Base-by-base conservation (phyloP, 2,113 vertebrate species). In the Saimiri boliviensis region DNA sequence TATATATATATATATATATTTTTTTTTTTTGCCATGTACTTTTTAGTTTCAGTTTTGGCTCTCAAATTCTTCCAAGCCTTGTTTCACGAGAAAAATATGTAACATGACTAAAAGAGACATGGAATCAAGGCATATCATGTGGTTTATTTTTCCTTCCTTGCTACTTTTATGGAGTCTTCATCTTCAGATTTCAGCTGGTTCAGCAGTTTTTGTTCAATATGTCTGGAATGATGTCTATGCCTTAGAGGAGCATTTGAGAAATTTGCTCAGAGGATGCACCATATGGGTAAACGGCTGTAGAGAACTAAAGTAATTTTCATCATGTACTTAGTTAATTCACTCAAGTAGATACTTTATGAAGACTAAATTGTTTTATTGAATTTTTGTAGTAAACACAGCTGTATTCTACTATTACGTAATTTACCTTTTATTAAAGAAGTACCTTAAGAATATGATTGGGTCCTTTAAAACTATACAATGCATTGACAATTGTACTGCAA, bases 351-450 rank as follows among this genome's bases (percentile, higher is more conserved):
- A 97, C 95, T 98, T 97, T 81, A 93, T 97, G 94, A 98, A 97
- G 96, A 94, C 98, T 98, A 98, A 98, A 98, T 98, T 98, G 86
- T 96, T 97, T 98, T 98, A 98, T 98, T 98, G 97, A 98, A 90
- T 97, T 98, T 97, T 96, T 97, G 85, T 87, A 96, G 84, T 96
- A 97, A 97, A 97, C 96, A 95, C 98, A 98, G 98, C 97, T 98
- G 97, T 97, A 91, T 98, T 97, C 97, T 97, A 79, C 96, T 97
- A 97, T 95, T 97, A 94, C 80, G 76, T 97, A 97, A 98, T 98
- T 98, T 97, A 97, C 94, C 92, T 98, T 97, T 97, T 97, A 98
- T 98, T 98, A 98, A 98, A 97, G 94, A 97, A 97, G 89, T 98
- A 96, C 98, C 98, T 95, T 96, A 97, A 94, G 97, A 95, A 98